Percentiles rank a stretch among this genome's conserved stretches.
phyloP scores from a whole-genome alignment of 2,888 invertebrate species.

The Machimus rusticus region DNA sequence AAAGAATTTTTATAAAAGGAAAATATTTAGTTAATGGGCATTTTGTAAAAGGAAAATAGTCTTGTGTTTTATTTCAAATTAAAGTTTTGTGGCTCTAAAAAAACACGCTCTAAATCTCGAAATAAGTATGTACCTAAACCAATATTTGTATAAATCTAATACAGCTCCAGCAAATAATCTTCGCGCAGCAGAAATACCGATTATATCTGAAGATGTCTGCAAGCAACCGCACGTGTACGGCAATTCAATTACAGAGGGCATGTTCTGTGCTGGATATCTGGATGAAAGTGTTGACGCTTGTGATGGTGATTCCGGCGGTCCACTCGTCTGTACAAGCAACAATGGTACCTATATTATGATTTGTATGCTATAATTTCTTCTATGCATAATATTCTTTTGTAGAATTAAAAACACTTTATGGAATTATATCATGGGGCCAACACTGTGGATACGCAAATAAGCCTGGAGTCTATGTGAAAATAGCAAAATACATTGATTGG shows the following conservation, averaged over 20 bases:
- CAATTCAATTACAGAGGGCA: conserved; percentile 70
- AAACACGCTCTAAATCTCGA: not conserved
- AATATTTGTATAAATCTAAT: conserved; percentile 41
- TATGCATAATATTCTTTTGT: not conserved
- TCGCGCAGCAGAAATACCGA: conserved; percentile 74
- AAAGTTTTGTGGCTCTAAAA: too few relatives aligned
- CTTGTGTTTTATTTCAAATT: too few relatives aligned
- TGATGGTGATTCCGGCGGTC: conserved; percentile 87
- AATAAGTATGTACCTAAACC: not conserved
- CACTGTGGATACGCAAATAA: conserved; percentile 77
- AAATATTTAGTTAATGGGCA: too few relatives aligned
- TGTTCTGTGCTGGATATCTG: conserved; percentile 82
- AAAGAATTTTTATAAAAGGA: too few relatives aligned
- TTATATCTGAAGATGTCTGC: conserved; percentile 72
- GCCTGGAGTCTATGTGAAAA: conserved; percentile 77
- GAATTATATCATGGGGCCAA: conserved; percentile 81
- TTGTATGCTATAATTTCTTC: not conserved
- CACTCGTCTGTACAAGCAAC: conserved; percentile 72
- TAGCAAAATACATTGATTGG: conserved; percentile 73
- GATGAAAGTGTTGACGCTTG: conserved; percentile 81
- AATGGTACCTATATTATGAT: conserved; percentile 61
- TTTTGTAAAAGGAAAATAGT: too few relatives aligned
- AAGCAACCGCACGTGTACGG: conserved; percentile 73
- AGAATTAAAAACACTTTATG: conserved; percentile 73
- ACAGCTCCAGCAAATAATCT: conserved; percentile 71